Conservation (phyloP, 2,113 vertebrate species). For the Todiramphus saurophagus region DNA sequence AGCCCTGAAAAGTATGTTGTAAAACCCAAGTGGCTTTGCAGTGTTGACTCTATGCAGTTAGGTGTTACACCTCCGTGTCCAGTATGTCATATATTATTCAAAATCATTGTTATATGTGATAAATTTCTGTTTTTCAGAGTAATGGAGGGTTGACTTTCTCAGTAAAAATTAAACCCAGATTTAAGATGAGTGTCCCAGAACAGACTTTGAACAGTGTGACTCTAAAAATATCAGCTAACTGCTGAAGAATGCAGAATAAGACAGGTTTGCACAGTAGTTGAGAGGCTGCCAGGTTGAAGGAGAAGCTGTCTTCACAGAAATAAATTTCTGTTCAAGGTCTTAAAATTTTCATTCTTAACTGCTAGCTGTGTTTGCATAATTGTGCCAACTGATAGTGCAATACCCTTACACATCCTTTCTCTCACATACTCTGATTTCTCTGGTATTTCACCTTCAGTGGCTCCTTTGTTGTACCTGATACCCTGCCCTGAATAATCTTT, state of each 20-base stretch:
- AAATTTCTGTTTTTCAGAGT: neutral
- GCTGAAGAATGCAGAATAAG: constrained; percentile 53
- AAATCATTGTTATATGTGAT: neutral
- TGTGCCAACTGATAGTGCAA: neutral
- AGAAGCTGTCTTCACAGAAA: constrained; percentile 2
- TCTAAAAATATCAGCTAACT: constrained; percentile 48
- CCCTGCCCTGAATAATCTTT: neutral
- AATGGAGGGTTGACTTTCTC: neutral
- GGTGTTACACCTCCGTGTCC: neutral
- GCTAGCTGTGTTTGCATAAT: constrained; percentile 3
- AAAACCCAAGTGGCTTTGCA: neutral
- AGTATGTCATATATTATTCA: neutral
- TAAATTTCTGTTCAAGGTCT: constrained; percentile 7
- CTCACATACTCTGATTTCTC: neutral
- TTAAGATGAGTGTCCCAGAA: neutral
- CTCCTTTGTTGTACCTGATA: neutral
- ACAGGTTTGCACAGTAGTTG: constrained; percentile 30
- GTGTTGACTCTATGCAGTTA: neutral
- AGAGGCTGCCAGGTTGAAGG: constrained; percentile 27
- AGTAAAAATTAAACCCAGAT: constrained; percentile 4
- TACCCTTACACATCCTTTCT: neutral
- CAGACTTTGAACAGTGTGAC: constrained; percentile 37
- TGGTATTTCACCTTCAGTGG: neutral
- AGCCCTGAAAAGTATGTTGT: neutral
- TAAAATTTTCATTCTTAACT: constrained; percentile 12